Conservation (phyloP, 2,888 invertebrate genomes). For the Eudemis profundana region DNA sequence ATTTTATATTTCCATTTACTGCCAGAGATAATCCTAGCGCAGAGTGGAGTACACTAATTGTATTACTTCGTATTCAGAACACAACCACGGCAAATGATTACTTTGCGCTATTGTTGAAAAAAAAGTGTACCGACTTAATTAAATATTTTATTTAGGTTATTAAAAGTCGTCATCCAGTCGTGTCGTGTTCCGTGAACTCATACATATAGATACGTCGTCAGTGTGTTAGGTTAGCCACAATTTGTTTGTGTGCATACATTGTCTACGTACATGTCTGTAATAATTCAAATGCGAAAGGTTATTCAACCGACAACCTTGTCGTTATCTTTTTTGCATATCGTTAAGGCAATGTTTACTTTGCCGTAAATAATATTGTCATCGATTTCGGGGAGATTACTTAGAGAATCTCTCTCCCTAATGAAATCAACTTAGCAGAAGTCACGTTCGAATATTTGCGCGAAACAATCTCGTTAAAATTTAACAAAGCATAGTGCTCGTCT, state of each 20-base stretch:
- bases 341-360: slow-evolving; percentile 43
- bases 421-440: slow-evolving; percentile 11
- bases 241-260: slow-evolving; percentile 48
- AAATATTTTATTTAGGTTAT: slow-evolving; percentile 44
- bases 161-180: slow-evolving; percentile 46
- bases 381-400: slow-evolving; percentile 18
- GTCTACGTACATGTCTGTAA: slow-evolving; percentile 48
- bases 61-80: slow-evolving; percentile 33
- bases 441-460: slow-evolving; percentile 18
- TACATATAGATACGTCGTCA: slow-evolving; percentile 36
- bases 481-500: slow-evolving; percentile 43
- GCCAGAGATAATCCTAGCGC: slow-evolving; percentile 38
- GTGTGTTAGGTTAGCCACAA: slow-evolving; percentile 43
- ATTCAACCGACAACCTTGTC: slow-evolving; percentile 62
- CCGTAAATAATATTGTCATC: slow-evolving; percentile 34
- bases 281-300: slow-evolving; percentile 53
- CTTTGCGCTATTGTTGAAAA: slow-evolving; percentile 33
- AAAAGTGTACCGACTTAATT: slow-evolving; percentile 33
- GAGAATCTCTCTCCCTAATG: slow-evolving; percentile 12
- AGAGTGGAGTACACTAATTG: slow-evolving; percentile 36
- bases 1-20: slow-evolving; percentile 43
- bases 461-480: slow-evolving; percentile 47
- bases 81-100: slow-evolving; percentile 38
- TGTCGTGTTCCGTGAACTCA: slow-evolving; percentile 45
- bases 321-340: slow-evolving; percentile 57